Conservation (phyloP, 2,797 vertebrate genomes). For the Pipistrellus kuhlii region DNA sequence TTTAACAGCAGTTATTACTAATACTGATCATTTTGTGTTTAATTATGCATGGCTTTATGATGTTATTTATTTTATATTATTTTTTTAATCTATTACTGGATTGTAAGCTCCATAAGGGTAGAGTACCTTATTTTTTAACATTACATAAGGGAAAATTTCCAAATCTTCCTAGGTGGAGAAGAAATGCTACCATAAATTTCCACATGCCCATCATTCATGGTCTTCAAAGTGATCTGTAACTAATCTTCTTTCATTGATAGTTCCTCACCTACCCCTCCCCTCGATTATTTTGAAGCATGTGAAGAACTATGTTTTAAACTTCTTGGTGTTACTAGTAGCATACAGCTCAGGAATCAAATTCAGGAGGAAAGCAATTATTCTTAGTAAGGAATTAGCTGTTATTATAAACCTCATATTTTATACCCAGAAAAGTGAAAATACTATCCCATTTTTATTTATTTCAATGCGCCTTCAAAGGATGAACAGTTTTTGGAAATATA, state of each 20-base stretch:
- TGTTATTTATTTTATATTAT: not conserved
- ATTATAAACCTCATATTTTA: not conserved
- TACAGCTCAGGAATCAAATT: constrained; percentile 1
- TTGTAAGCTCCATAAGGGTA: not conserved
- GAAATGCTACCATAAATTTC: not conserved
- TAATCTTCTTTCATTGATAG: not conserved
- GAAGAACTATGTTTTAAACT: not conserved
- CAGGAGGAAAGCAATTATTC: not conserved
- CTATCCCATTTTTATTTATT: not conserved
- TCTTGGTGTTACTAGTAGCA: not conserved
- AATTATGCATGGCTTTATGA: not conserved
- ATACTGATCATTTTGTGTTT: not conserved
- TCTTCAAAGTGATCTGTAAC: not conserved
- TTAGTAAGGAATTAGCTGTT: not conserved
- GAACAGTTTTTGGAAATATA: not conserved
- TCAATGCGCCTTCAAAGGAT: not conserved
- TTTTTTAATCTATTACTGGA: not conserved
- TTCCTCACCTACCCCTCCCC: not conserved
- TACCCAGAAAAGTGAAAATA: not conserved
- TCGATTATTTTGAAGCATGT: not conserved
- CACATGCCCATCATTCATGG: not conserved
- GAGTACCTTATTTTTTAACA: not conserved
- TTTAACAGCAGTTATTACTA: not conserved
- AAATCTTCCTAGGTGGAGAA: not conserved
- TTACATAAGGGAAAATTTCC: not conserved